Percentiles rank a stretch among this genome's conserved stretches.
Conservation (phyloP, 2,113 vertebrate species). For the Sander vitreus region DNA sequence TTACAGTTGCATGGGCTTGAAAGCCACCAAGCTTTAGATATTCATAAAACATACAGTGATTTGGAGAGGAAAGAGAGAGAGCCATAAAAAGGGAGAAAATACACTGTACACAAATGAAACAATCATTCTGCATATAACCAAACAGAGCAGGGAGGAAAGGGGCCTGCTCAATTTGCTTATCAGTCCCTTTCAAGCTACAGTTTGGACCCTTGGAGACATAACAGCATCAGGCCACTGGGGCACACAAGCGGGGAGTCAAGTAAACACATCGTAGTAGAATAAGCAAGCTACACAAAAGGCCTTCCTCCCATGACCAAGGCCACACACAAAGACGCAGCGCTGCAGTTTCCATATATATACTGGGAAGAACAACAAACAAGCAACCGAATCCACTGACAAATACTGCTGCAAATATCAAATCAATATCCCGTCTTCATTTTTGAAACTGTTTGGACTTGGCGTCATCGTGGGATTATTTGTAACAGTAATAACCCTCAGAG, state of each 20-base stretch:
- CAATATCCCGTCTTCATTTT: slow-evolving; percentile 67
- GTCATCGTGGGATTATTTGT: slow-evolving; percentile 78
- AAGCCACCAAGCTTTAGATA: slow-evolving; percentile 4
- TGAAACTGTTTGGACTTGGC: slow-evolving; percentile 62
- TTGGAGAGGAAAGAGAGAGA: not conserved
- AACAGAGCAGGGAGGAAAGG: slow-evolving; percentile 34
- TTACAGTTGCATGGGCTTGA: slow-evolving; percentile 11
- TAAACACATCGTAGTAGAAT: slow-evolving; percentile 74
- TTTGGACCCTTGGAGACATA: slow-evolving; percentile 66
- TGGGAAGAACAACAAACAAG: slow-evolving; percentile 66
- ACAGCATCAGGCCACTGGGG: slow-evolving; percentile 66
- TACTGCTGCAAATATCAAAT: slow-evolving; percentile 60
- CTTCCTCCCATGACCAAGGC: slow-evolving; percentile 67
- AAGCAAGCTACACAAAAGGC: slow-evolving; percentile 71
- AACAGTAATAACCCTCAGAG: slow-evolving; percentile 70
- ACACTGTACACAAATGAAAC: slow-evolving; percentile 19
- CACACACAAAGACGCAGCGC: slow-evolving; percentile 57
- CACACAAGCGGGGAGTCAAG: slow-evolving; percentile 45
- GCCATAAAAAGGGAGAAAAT: slow-evolving; percentile 6
- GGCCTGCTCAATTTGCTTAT: slow-evolving; percentile 65
- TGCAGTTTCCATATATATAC: slow-evolving; percentile 48
- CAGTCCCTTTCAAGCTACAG: slow-evolving; percentile 56
- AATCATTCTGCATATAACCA: slow-evolving; percentile 24
- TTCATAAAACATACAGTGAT: not conserved
- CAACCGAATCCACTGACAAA: slow-evolving; percentile 27